phyloP scores from a whole-genome alignment of 2,888 invertebrate species.

The Drosophila aldrichi region DNA sequence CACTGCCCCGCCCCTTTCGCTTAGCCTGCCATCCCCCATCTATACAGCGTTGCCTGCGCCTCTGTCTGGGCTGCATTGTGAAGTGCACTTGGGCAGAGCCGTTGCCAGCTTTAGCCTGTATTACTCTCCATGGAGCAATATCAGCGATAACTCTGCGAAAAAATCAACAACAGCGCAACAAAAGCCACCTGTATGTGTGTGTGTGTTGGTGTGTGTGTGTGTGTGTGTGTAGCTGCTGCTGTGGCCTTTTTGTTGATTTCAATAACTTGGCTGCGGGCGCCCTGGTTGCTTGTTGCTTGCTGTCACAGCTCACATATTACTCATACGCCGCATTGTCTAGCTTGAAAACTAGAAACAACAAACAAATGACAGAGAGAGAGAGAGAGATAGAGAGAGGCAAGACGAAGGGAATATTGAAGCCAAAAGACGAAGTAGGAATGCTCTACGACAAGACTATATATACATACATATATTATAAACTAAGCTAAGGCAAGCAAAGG shows the following conservation, averaged over 20 bases:
- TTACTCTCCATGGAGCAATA: conserved; percentile 78
- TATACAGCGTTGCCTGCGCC: not conserved
- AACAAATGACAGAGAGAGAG: not conserved
- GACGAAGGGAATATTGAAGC: not conserved
- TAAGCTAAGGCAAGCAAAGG: not conserved
- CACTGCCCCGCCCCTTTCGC: not conserved
- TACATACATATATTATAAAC: too few species aligned
- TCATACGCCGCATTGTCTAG: conserved; percentile 70
- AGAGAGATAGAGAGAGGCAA: not conserved
- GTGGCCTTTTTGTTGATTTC: conserved; percentile 80
- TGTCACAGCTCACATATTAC: conserved; percentile 53
- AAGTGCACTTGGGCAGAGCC: conserved; percentile 51
- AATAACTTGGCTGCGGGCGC: conserved; percentile 58
- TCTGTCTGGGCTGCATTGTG: conserved; percentile 41
- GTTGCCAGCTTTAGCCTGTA: conserved; percentile 42
- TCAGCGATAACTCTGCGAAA: conserved; percentile 71
- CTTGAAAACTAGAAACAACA: conserved; percentile 20
- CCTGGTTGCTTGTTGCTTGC: conserved; percentile 16
- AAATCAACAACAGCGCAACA: conserved; percentile 38
- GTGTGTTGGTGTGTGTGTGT: conserved; percentile 14
- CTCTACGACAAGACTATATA: not conserved
- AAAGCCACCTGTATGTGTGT: conserved; percentile 39
- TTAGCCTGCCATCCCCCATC: not conserved
- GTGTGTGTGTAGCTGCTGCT: conserved; percentile 7
- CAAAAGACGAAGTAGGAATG: conserved; percentile 23